phyloP scores from a whole-genome alignment of 2,888 invertebrate species.

The Deroplatys truncata region DNA sequence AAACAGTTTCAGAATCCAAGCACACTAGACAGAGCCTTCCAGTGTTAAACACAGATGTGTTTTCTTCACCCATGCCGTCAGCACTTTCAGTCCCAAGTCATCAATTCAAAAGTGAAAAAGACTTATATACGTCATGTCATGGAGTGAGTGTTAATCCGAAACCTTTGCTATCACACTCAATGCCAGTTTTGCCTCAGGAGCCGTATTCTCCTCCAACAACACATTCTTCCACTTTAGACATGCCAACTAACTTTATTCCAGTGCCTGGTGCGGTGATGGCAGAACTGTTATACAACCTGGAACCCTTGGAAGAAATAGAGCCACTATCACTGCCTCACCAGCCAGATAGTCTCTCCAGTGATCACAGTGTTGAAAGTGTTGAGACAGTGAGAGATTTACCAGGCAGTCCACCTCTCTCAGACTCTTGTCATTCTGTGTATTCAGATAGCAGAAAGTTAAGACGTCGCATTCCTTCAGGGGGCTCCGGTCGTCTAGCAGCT shows the following conservation, averaged over 20 bases:
- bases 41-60: not conserved
- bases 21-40: constrained; percentile 18
- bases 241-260: constrained; percentile 48
- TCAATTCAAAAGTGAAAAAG: constrained; percentile 18
- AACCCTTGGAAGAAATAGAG: constrained; percentile 33
- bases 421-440: not conserved
- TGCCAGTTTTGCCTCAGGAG: constrained; percentile 24
- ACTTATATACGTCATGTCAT: constrained; percentile 21
- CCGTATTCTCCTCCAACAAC: constrained; percentile 39
- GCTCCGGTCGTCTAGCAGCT: not conserved
- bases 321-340: constrained; percentile 27
- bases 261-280: constrained; percentile 53
- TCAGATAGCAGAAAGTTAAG: not conserved
- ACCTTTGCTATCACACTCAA: constrained; percentile 22
- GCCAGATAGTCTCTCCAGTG: constrained; percentile 39
- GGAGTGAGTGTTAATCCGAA: constrained; percentile 17
- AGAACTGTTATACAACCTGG: constrained; percentile 52
- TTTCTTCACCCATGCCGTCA: constrained; percentile 15
- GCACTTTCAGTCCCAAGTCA: constrained; percentile 17
- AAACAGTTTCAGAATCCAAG: not conserved
- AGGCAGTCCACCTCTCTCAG: not conserved
- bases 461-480: not conserved
- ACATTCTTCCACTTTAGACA: constrained; percentile 55
- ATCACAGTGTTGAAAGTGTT: constrained; percentile 35
- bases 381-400: constrained; percentile 33